These are phyloP conservation scores for Cynopterus brachyotis DNA, from an alignment of 2,113 vertebrate species.

Conservation along the genomic window DNA sequence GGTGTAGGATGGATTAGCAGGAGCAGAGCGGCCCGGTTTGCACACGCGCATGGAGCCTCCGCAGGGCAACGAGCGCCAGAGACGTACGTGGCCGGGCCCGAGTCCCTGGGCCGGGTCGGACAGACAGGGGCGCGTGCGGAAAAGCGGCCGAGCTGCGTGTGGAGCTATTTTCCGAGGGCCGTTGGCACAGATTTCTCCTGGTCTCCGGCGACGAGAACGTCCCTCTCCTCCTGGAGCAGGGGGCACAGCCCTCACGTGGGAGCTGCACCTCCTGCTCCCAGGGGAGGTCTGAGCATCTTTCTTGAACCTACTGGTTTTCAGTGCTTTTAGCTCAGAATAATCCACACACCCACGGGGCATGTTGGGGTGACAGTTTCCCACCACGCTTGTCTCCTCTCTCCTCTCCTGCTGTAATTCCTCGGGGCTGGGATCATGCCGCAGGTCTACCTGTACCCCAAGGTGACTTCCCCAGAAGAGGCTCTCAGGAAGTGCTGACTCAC, in stretches of 20 bases:
- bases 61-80: neutral
- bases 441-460: neutral
- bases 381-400: neutral
- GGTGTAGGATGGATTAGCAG: neutral
- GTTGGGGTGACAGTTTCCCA: neutral
- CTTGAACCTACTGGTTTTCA: neutral
- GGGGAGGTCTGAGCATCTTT: neutral
- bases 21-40: neutral
- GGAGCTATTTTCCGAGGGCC: neutral
- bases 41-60: neutral
- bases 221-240: neutral
- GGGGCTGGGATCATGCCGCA: neutral
- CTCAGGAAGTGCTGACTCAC: neutral
- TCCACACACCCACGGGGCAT: neutral
- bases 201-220: neutral
- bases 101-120: neutral
- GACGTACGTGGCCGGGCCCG: neutral
- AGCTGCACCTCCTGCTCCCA: neutral
- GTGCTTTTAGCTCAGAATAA: neutral
- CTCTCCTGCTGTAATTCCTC: neutral
- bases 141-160: neutral
- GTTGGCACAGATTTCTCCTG: neutral
- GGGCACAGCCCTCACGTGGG: neutral
- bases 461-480: neutral
- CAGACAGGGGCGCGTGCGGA: neutral